Base-by-base conservation (phyloP, 2,888 invertebrate genomes). In the Oxyteleia sp. region DNA sequence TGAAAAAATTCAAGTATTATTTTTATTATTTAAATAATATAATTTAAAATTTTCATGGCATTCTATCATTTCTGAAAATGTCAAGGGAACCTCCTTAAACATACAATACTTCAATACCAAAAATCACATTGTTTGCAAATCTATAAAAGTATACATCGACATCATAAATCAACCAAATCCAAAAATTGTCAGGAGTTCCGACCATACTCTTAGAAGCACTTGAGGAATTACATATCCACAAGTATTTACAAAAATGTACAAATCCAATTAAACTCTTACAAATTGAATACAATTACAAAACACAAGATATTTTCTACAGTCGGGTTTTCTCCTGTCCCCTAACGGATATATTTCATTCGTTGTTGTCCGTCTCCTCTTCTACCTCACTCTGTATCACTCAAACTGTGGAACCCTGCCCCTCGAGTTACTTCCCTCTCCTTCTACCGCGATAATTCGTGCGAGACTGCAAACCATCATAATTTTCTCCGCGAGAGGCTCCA, bases 401-500 rank as follows among this genome's bases (percentile, higher is more conserved):
- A 38, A 49, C 45, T 35, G 2, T 69, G 7, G 13, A 5, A 38
- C 55, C 18, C 26, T 26, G 53, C 55, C 51, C 43, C 43, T 35
- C 43, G 68, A 51, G 49, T 63, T 38, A 29, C 43, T 68, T 66
- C 79, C 84, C 81, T 86, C 85, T 87, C 87, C 85, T 88, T 86
- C 84, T 74, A 80, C 76, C 78, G 81, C 66, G 74, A 80, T 84
- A 85, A 82, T 72, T 84, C 84, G 78, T 84, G 71, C 78, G 82
- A 75, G 59, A 78, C 69, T 63, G 75, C 66, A 74, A 76, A 84
- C 81, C 75, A 49, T 76, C 83, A 76, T 76, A 85, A 69, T 84
- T 86, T 87, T 90, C 90, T 90, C 88, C 88, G 66, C 53, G 83
- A 83, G 80, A 61, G 66, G 59, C 76, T 66, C 90, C 87, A 90